Conservation (phyloP, 2,113 vertebrate genomes). For the Hystrix brachyura region DNA sequence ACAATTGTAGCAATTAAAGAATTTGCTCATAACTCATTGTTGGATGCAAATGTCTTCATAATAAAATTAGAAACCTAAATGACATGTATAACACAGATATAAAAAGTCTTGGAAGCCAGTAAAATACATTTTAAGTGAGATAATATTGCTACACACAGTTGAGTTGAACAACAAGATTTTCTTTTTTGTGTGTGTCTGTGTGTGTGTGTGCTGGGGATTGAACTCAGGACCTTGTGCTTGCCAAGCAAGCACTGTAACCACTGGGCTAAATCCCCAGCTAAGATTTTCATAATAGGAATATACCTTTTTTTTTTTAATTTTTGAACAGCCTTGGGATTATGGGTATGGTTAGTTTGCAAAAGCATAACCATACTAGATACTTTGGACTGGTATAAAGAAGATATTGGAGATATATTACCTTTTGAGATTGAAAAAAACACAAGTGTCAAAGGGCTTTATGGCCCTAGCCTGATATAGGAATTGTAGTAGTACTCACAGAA, state of each 20-base stretch:
- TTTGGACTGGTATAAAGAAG: background rate
- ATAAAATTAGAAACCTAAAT: background rate
- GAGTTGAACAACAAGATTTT: background rate
- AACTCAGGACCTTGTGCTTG: no score
- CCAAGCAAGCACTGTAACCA: no score
- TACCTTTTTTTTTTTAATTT: background rate
- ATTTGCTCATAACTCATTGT: background rate
- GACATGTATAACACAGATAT: background rate
- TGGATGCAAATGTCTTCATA: background rate
- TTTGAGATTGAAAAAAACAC: constrained; percentile 21
- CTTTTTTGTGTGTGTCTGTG: no score
- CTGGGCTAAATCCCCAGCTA: no score
- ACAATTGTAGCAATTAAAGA: fast-evolving
- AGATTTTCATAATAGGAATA: background rate
- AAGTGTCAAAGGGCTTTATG: constrained; percentile 32
- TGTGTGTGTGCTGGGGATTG: no score
- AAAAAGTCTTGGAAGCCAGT: background rate
- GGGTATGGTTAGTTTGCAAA: background rate
- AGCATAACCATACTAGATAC: background rate
- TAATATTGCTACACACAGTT: background rate
- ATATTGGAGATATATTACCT: constrained; percentile 32
- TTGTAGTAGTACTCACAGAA: background rate
- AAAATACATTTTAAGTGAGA: background rate
- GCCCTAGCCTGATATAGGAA: background rate
- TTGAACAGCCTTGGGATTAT: background rate